Percentiles rank a stretch among this genome's conserved stretches.
phyloP scores from a whole-genome alignment of 2,113 vertebrate species.

The Daphoenositta chrysoptera region DNA sequence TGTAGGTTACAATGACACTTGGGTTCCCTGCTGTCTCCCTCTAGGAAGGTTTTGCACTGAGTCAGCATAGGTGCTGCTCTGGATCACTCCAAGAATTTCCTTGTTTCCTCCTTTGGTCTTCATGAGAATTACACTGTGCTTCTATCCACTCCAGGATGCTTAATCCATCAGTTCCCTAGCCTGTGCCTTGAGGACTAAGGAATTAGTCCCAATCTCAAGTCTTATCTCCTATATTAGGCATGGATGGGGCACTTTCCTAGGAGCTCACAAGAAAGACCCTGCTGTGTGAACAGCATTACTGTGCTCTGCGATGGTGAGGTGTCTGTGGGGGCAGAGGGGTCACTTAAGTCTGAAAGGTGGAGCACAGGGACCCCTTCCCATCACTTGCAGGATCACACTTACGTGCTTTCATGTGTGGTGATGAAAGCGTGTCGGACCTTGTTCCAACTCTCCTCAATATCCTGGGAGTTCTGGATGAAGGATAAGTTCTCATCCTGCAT shows the following conservation, averaged over 20 bases:
- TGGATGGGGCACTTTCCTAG: background rate
- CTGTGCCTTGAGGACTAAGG: background rate
- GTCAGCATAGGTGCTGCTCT: background rate
- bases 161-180: background rate
- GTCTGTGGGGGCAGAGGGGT: background rate
- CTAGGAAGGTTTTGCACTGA: background rate
- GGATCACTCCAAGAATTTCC: background rate
- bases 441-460: conserved; percentile 77
- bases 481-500: conserved; percentile 88
- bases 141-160: background rate
- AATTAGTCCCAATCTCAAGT: background rate
- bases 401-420: conserved; percentile 76
- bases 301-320: background rate
- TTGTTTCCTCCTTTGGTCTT: background rate
- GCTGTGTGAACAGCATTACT: background rate
- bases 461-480: conserved; percentile 82
- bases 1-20: too few relatives aligned
- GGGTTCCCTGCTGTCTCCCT: background rate
- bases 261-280: background rate
- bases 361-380: background rate
- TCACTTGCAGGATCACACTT: conserved; percentile 9
- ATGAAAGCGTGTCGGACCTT: conserved; percentile 70
- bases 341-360: background rate
- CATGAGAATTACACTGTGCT: background rate
- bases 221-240: background rate